Conservation (phyloP, 2,113 vertebrate species). For the Onychorhynchus coronatus region DNA sequence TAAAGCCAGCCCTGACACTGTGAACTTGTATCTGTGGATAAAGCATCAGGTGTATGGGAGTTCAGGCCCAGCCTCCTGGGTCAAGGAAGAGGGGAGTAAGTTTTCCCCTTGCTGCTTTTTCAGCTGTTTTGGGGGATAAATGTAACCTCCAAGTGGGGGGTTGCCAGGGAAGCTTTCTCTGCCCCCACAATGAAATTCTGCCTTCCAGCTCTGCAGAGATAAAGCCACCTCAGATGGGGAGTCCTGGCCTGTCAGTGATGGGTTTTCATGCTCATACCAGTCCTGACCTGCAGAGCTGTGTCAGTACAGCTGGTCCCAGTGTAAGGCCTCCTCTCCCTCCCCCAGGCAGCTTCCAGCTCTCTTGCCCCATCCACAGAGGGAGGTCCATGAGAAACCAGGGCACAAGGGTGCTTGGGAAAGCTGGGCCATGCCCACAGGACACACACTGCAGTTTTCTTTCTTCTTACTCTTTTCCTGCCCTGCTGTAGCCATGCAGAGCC, state of each 20-base stretch:
- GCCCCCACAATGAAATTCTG: not conserved
- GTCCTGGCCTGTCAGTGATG: not conserved
- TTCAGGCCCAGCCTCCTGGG: not conserved
- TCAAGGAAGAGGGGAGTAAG: not conserved
- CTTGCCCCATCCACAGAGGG: fast-evolving
- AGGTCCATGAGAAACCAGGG: not conserved
- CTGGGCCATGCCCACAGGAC: not conserved
- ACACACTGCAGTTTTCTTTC: not conserved
- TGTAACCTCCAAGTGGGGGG: not conserved
- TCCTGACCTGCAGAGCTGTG: not conserved
- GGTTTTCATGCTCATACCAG: not conserved
- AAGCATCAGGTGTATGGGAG: not conserved
- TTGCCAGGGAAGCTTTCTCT: not conserved
- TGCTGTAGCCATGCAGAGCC: not conserved
- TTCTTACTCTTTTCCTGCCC: not conserved
- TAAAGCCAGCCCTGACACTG: not conserved
- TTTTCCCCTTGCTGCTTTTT: not conserved
- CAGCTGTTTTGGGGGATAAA: not conserved
- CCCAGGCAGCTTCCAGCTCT: not conserved
- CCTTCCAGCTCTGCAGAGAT: not conserved
- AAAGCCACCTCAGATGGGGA: not conserved
- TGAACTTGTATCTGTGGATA: not conserved
- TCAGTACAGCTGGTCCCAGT: no score
- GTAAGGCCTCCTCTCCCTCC: not conserved
- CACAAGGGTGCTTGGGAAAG: not conserved